These are phyloP conservation scores for Schizopygopsis pylzovi DNA, from an alignment of 2,797 vertebrate species.

Conservation along the genomic window DNA sequence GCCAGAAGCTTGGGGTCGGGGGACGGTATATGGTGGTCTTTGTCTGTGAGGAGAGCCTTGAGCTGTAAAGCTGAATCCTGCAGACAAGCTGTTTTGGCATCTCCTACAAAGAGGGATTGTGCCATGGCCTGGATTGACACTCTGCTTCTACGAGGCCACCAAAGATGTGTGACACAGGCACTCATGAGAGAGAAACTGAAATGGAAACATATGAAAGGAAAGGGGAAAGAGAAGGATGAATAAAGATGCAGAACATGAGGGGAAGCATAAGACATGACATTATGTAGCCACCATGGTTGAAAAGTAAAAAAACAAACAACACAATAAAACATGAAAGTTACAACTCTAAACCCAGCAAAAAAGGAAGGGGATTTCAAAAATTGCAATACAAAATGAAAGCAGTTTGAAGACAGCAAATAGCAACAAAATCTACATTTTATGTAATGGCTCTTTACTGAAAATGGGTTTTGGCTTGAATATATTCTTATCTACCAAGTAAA, in stretches of 20 bases:
- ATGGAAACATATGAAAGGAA: constrained; percentile 12
- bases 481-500: neutral
- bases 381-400: neutral
- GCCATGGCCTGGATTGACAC: constrained; percentile 18
- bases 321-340: neutral
- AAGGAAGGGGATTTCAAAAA: neutral
- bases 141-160: constrained; percentile 16
- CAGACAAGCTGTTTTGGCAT: constrained; percentile 29
- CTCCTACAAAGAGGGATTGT: constrained; percentile 30
- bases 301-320: neutral
- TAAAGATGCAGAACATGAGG: constrained; percentile 1
- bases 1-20: neutral
- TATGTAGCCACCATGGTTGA: neutral
- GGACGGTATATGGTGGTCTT: neutral
- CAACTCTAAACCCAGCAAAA: neutral
- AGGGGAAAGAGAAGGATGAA: neutral
- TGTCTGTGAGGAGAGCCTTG: constrained; percentile 5
- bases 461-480: neutral
- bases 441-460: neutral
- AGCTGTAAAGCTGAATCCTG: constrained; percentile 32
- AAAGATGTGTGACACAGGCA: constrained; percentile 27
- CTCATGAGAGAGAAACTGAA: neutral
- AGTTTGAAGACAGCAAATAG: neutral
- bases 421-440: neutral
- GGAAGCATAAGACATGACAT: neutral